Percentiles rank a stretch among this genome's conserved stretches.
phyloP scores from a whole-genome alignment of 2,113 vertebrate species.

The Barbus barbus region DNA sequence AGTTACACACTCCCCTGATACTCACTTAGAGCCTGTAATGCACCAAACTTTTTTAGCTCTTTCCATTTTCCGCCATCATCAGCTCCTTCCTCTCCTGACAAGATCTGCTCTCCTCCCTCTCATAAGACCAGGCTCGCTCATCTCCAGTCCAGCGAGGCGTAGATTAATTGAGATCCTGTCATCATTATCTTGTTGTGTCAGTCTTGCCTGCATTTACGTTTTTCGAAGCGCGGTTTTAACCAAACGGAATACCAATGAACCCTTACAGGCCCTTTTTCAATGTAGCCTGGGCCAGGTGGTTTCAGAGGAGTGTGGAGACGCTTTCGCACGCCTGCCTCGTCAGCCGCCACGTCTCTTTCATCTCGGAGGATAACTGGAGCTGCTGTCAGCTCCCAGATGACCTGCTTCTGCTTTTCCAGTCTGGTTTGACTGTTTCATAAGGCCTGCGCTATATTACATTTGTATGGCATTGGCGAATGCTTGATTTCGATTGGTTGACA shows the following conservation, averaged over 20 bases:
- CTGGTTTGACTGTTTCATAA: conserved; percentile 11
- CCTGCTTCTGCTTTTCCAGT: conserved; percentile 35
- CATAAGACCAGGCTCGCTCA: conserved; percentile 59
- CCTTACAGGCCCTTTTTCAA: background rate
- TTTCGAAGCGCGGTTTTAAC: conserved; percentile 6
- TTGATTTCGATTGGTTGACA: background rate
- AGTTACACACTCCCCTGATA: background rate
- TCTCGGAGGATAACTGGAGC: conserved; percentile 39
- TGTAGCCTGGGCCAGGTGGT: background rate
- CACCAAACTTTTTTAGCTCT: conserved; percentile 30
- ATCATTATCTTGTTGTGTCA: conserved; percentile 40
- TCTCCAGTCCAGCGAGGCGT: conserved; percentile 40
- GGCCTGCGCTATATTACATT: conserved; percentile 5
- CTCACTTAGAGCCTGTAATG: conserved; percentile 8
- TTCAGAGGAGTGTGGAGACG: background rate
- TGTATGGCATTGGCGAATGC: background rate
- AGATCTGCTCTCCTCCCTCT: conserved; percentile 46
- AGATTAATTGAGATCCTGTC: conserved; percentile 61
- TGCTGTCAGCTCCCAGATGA: conserved; percentile 32
- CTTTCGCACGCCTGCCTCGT: conserved; percentile 21
- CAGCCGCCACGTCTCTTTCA: conserved; percentile 35
- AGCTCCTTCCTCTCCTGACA: conserved; percentile 34
- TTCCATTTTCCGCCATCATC: conserved; percentile 35
- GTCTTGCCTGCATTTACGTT: conserved; percentile 38
- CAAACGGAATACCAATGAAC: conserved; percentile 41